These are phyloP conservation scores for Hydroisotoma schaefferi DNA, from an alignment of 2,888 invertebrate species.

Conservation along the genomic window DNA sequence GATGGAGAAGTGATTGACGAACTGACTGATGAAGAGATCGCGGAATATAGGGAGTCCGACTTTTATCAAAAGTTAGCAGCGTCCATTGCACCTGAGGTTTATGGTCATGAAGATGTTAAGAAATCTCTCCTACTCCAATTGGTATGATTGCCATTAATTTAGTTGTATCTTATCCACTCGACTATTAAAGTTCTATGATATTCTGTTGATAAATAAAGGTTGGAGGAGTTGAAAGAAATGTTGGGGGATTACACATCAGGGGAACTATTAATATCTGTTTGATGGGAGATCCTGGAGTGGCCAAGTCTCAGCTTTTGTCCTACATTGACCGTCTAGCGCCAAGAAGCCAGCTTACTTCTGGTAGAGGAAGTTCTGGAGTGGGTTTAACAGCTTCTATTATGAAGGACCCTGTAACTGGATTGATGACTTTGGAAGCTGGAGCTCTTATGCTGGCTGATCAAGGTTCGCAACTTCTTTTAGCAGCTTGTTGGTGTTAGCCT, in stretches of 20 bases:
- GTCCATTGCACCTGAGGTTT: slow-evolving; percentile 97
- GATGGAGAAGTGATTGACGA: slow-evolving; percentile 68
- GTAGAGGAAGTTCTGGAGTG: slow-evolving; percentile 95
- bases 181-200: not conserved
- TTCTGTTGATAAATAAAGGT: slow-evolving; percentile 28
- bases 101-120: slow-evolving; percentile 96
- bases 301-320: slow-evolving; percentile 92
- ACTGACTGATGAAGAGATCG: slow-evolving; percentile 78
- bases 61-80: slow-evolving; percentile 87
- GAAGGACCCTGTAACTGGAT: slow-evolving; percentile 95
- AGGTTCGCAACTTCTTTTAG: slow-evolving; percentile 55
- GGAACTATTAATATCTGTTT: slow-evolving; percentile 95
- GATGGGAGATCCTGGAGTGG: slow-evolving; percentile 97
- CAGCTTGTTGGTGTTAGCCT: not conserved
- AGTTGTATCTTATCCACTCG: not conserved
- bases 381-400: slow-evolving; percentile 97
- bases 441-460: slow-evolving; percentile 94
- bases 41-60: slow-evolving; percentile 75
- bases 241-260: slow-evolving; percentile 96
- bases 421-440: slow-evolving; percentile 96
- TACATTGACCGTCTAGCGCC: slow-evolving; percentile 92
- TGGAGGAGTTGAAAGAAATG: slow-evolving; percentile 81
- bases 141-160: slow-evolving; percentile 56
- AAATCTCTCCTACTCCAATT: slow-evolving; percentile 89
- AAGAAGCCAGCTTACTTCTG: slow-evolving; percentile 92